phyloP scores from a whole-genome alignment of 2,113 vertebrate genomes.

The Telmatochromis brachygnathus region DNA sequence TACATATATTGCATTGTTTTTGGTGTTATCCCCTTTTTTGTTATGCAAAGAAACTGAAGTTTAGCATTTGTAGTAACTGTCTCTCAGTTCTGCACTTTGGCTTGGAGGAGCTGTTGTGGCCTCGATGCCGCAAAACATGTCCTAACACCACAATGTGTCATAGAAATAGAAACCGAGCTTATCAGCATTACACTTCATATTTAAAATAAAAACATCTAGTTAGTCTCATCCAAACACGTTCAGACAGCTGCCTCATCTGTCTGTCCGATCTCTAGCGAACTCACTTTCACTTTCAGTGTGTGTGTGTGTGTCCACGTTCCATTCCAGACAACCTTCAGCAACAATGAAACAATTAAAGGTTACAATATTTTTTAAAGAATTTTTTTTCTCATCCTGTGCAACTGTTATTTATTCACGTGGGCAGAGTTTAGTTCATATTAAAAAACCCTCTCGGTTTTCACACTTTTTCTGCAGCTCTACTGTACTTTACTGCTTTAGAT shows the following conservation, averaged over 20 bases:
- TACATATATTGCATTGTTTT: neutral
- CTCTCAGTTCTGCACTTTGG: neutral
- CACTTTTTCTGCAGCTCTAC: neutral
- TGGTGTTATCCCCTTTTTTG: neutral
- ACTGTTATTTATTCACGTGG: neutral
- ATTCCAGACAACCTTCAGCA: neutral
- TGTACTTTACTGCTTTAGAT: neutral
- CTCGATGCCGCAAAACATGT: rapidly evolving
- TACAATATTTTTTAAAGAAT: neutral
- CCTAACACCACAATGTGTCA: neutral
- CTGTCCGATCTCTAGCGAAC: neutral
- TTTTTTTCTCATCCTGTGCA: neutral
- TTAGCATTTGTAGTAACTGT: neutral
- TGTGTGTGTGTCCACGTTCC: neutral
- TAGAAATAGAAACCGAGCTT: neutral
- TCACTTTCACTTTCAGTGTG: neutral
- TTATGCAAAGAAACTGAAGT: neutral
- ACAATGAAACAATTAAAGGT: neutral
- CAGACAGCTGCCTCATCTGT: neutral
- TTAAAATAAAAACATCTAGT: neutral
- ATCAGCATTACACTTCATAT: neutral
- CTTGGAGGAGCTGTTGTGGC: neutral
- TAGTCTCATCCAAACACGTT: neutral
- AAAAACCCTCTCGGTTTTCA: neutral
- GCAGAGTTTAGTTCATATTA: neutral